These are phyloP conservation scores for Catocala fraxini DNA, from an alignment of 2,888 invertebrate genomes.

Conservation along the genomic window DNA sequence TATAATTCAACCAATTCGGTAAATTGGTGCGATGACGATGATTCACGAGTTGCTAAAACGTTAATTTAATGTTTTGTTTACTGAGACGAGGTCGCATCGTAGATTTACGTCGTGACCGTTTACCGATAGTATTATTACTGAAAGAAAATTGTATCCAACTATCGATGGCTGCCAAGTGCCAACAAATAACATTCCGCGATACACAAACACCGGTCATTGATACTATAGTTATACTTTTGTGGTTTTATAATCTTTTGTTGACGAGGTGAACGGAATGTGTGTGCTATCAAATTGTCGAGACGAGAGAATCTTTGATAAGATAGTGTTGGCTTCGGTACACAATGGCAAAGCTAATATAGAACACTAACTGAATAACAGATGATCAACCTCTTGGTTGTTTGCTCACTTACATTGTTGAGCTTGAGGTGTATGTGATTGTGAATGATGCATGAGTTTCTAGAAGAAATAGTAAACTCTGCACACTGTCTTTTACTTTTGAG, in stretches of 20 bases:
- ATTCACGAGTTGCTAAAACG: constrained; percentile 41
- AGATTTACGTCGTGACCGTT: constrained; percentile 19
- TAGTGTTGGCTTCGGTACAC: constrained; percentile 34
- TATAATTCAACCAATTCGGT: constrained; percentile 36
- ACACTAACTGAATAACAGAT: constrained; percentile 10
- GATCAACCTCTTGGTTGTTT: constrained; percentile 19
- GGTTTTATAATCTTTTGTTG: constrained; percentile 13
- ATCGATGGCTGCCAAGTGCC: constrained; percentile 9
- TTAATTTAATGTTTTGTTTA: constrained; percentile 47
- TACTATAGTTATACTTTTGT: constrained; percentile 2
- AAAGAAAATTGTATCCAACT: constrained; percentile 6
- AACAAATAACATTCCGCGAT: constrained; percentile 11
- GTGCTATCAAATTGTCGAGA: constrained; percentile 36
- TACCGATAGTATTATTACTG: constrained; percentile 7
- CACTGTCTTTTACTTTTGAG: background rate
- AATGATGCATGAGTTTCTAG: constrained; percentile 15
- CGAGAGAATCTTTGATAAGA: constrained; percentile 50
- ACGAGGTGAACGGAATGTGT: constrained; percentile 42
- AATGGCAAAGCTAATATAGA: constrained; percentile 20
- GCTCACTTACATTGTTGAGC: constrained; percentile 14
- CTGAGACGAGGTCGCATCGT: constrained; percentile 40
- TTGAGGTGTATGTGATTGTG: constrained; percentile 1
- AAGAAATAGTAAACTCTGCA: constrained; percentile 5
- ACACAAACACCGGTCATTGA: constrained; percentile 1
- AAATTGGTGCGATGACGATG: constrained; percentile 49